Evolutionary conservation across 2,113 vertebrate species (phyloP), one percentile per base, ranked within the genome.

Genomic region (Eurypyga helias): DNA sequence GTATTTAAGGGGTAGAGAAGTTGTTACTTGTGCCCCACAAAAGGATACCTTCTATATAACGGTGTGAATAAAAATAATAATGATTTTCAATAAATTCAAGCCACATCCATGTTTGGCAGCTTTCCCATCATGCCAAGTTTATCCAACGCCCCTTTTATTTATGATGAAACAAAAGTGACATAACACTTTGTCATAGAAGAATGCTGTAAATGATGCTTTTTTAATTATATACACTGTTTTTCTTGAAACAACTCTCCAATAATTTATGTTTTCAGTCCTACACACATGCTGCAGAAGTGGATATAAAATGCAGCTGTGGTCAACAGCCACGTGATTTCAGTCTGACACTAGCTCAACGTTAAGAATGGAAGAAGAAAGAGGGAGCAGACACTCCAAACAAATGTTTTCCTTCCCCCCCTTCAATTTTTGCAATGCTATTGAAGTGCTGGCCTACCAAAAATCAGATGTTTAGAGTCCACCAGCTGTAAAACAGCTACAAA

Each of bases 161-260:
- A 98, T 89, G 96, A 97, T 96, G 96, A 98, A 97, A 98, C 94
- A 95, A 94, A 97, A 97, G 84, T 96, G 96, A 97, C 96, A 93
- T 92, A 97, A 95, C 62, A 96, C 92, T 97, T 97, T 95, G 95
- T 97, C 96, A 93, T 83, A 94, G 94, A 96, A 95, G 92, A 96
- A 95, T 93, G 36, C 80, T 94, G 92, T 94, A 97, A 98, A 93
- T 91, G 73, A 96, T 94, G 89, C 81, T 97, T 97, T 97, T 96
- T 96, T 57, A 98, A 96, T 97, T 96, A 91, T 70, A 94, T 94
- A 96, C 83, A 71, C 70, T 94, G 93, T 84, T 93, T 78, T 93
- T 95, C 83, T 92, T 95, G 87, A 97, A 98, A 95, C 34, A 95
- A 70, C 58, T 92, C 69, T 71, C 76, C 66, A 75, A 25, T 97